Evolutionary conservation across 2,888 invertebrate genomes (phyloP).

Genomic region (Drosophila neoperkinsi): DNA sequence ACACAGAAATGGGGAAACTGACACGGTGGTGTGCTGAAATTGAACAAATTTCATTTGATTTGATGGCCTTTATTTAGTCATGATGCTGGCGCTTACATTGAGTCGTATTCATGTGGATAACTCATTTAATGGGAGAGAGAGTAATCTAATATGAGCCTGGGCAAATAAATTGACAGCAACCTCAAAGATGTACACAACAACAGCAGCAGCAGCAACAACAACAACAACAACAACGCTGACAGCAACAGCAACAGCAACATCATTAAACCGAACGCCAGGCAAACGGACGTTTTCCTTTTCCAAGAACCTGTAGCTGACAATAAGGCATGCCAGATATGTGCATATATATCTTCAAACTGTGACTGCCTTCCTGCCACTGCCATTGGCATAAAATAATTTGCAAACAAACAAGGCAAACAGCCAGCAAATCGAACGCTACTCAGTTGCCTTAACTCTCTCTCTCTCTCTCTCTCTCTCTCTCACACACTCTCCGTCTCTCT

Average conservation of each 20-base stretch:
- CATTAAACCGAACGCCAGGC: constrained; percentile 3
- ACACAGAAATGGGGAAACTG: background rate
- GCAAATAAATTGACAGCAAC: constrained; percentile 40
- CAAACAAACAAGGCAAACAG: constrained; percentile 67
- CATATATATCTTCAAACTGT: background rate
- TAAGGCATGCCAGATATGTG: constrained; percentile 38
- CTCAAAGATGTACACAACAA: constrained; percentile 30
- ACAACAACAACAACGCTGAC: background rate
- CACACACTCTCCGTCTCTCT: background rate
- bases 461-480: background rate
- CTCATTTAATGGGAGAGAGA: constrained; percentile 67
- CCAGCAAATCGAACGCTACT: constrained; percentile 58
- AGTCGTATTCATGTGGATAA: constrained; percentile 63
- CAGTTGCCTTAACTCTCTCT: constrained; percentile 11
- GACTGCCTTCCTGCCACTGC: constrained; percentile 43
- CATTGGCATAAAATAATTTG: constrained; percentile 71
- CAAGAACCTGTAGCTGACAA: constrained; percentile 53
- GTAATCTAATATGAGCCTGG: constrained; percentile 64
- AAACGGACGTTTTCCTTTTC: background rate
- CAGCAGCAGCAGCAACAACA: constrained; percentile 3
- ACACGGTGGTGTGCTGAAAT: constrained; percentile 37
- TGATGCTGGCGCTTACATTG: constrained; percentile 10
- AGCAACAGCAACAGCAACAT: constrained; percentile 6
- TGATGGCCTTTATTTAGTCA: constrained; percentile 60
- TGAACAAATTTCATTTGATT: constrained; percentile 64